Base-by-base conservation (phyloP, 2,888 invertebrate species). In the Spodoptera littoralis region DNA sequence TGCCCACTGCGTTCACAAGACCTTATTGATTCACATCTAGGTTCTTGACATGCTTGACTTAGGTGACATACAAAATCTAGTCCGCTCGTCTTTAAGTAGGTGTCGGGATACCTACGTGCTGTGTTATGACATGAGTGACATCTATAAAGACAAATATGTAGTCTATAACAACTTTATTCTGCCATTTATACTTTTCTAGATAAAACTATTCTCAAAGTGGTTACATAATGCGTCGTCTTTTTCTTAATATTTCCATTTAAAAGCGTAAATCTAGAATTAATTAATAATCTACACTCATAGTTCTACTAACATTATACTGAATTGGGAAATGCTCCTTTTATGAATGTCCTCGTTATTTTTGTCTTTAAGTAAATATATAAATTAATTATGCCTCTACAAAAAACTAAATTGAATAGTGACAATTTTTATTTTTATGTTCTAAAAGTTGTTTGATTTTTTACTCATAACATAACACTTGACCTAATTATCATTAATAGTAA, bases 11-110 rank as follows among this genome's bases (percentile, higher is more conserved):
- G 84, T 85, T 89, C 84, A 76, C 74, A 79, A 75, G 76, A 85
- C 79, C 81, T 84, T 86, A 86, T 77, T 84, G 83, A 83, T 85
- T 86, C 82, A 82, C 80, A 83, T 87, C 70, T 82, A 82, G 65
- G 84, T 82, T 77, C 80, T 79, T 76, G 65, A 78, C 70, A 76
- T 66, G 74, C 72, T 79, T 80, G 82, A 82, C 70, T 79, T 73
- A 74, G 73, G 80, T 83, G 82, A 81, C 77, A 75, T 80, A 81
- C 76, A 80, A 76, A 79, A 82, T 77, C 62, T 80, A 69, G 80
- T 74, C 66, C 70, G 56, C 77, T 56, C 60, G 62, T 52, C 60
- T 69, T 58, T 59, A 47, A 30, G 67, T 71, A 60, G 66, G 73
- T 76, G 73, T 76, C 55, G 55, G 60, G 66, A 69, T 76, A 71